phyloP scores from a whole-genome alignment of 2,888 invertebrate genomes.

The Idaea straminata region DNA sequence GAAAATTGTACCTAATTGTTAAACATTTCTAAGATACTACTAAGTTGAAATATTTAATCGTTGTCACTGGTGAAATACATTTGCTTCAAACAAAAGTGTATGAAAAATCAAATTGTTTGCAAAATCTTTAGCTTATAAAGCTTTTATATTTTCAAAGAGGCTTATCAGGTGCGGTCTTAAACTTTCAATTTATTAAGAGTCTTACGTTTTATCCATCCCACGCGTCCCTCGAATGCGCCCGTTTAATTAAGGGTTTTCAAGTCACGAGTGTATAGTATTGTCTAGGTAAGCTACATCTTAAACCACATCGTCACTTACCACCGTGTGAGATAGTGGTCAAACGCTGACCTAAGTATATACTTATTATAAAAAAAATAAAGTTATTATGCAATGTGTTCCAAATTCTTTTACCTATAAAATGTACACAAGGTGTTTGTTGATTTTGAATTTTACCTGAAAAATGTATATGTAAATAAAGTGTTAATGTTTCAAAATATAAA shows the following conservation, averaged over 20 bases:
- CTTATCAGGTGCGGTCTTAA: not conserved
- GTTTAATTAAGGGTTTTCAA: too few relatives aligned
- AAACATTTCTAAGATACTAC: slow-evolving; percentile 8
- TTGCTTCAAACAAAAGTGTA: not conserved
- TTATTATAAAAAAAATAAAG: not conserved
- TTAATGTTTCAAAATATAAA: slow-evolving; percentile 36
- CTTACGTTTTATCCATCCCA: not conserved
- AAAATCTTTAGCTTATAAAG: slow-evolving; percentile 21
- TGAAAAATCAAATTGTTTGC: slow-evolving; percentile 1
- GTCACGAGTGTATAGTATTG: too few relatives aligned
- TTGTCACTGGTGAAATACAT: not conserved
- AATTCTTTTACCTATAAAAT: slow-evolving; percentile 6
- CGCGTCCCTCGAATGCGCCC: not conserved
- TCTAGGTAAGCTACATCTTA: too few relatives aligned
- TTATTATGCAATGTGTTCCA: not conserved
- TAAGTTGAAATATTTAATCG: slow-evolving; percentile 4
- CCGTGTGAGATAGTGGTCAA: too few relatives aligned
- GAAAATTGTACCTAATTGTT: not conserved
- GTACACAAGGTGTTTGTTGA: slow-evolving; percentile 35
- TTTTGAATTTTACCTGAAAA: slow-evolving; percentile 23
- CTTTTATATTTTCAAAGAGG: slow-evolving; percentile 9
- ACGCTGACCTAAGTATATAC: not conserved
- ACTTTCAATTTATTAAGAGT: not conserved
- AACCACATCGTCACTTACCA: too few relatives aligned
- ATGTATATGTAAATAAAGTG: slow-evolving; percentile 35